A percentile compares a stretch with the other conserved stretches of the same genome.
These are phyloP conservation scores for Melanophora roralis DNA, from an alignment of 2,888 invertebrate genomes.

Conservation along the genomic window DNA sequence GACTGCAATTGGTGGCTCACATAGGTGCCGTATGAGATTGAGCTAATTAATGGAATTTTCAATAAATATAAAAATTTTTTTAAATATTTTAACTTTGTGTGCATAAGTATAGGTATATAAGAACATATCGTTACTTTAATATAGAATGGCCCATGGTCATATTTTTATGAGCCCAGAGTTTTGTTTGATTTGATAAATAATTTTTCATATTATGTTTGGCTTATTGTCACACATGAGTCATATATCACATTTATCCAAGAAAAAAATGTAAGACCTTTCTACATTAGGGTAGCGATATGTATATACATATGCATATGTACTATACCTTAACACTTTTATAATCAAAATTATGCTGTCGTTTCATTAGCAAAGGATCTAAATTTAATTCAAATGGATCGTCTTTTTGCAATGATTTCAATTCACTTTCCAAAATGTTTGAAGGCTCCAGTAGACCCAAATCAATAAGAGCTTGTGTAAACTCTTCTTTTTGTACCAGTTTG, in stretches of 20 bases:
- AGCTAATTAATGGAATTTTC: slow-evolving; percentile 63
- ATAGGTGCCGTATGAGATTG: slow-evolving; percentile 81
- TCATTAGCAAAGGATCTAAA: slow-evolving; percentile 60
- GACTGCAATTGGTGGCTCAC: slow-evolving; percentile 79
- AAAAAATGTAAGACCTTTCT: no score
- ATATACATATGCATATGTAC: no score
- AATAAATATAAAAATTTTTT: background rate
- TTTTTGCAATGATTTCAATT: slow-evolving; percentile 65
- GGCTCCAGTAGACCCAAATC: slow-evolving; percentile 79
- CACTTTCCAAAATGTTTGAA: slow-evolving; percentile 68
- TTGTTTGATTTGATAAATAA: no score
- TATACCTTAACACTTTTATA: slow-evolving; percentile 72
- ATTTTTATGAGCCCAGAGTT: no score
- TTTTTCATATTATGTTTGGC: no score
- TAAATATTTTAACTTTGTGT: no score
- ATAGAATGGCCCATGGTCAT: no score
- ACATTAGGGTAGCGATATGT: no score
- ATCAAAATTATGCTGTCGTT: slow-evolving; percentile 67
- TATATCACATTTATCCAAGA: no score
- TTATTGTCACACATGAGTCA: no score
- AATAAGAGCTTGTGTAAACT: slow-evolving; percentile 80
- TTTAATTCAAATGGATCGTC: slow-evolving; percentile 65
- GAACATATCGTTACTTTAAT: no score
- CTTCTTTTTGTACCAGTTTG: slow-evolving; percentile 81
- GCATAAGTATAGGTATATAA: no score